Base-by-base conservation (phyloP, 2,888 invertebrate species). In the Rhorus exstirpatorius region DNA sequence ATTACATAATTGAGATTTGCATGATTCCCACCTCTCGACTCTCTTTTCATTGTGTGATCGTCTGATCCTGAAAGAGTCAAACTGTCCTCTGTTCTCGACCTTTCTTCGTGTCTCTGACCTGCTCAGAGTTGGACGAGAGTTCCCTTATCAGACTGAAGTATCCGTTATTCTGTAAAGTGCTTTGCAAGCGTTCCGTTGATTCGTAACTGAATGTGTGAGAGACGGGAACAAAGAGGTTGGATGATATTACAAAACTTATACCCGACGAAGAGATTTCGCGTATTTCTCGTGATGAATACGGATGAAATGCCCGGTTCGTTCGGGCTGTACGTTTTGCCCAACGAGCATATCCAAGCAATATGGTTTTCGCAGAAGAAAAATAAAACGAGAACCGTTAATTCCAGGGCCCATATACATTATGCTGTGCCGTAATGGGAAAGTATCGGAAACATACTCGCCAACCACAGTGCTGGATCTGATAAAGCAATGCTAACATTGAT, bases 191-290 rank as follows among this genome's bases (percentile, higher is more conserved):
- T 26, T 17, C 38, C 53, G 44, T 63, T 70, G 53, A 70, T 19
- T 70, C 41, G 38, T 53, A 53, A 75, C 26, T 63, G 63, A 17
- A 70, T 10, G 14, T 10, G 14, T 10, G 35, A 70, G 65, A 41
- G 63, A 61, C 21, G 21, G 24, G 26, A 38, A 55, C 44, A 58
- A 49, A 44, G 51, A 46, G 44, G n/a, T 49, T 61, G 26, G 35
- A 53, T 44, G 31, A 53, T 61, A 68, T 68, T 35, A 68, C 41
- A n/a, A 74, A 53, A 55, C 53, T 68, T 80, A 55, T 14, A 24
- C 6, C 49, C 12, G 55, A 19, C 14, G 19, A 61, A 53, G n/a
- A 12, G 49, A 75, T 68, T 68, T 10, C 41, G 21, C 31, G 1
- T 49, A 19, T 7, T 1, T 63, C 31, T 14, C 17, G 14, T 24